Percentiles rank a stretch among this genome's conserved stretches.
Evolutionary conservation across 1,140 invertebrate genomes (phyloP).

Genomic region (Sweltsa coloradensis): DNA sequence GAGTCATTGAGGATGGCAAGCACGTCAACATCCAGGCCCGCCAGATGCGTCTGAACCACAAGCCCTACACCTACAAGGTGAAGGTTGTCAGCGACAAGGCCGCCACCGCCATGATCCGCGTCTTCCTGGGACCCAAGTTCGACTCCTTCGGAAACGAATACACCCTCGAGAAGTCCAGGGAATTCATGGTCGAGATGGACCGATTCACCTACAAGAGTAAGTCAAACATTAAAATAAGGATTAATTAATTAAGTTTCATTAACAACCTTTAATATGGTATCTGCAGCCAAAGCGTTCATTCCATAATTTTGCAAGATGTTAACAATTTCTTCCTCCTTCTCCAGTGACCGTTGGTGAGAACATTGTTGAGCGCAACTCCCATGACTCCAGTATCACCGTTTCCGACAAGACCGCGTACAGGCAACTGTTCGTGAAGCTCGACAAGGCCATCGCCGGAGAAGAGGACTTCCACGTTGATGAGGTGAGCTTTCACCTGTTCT

Average conservation of each 20-base stretch:
- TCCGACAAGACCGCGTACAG: conserved; percentile 25
- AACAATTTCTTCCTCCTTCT: conserved; percentile 3
- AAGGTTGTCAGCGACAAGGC: conserved; percentile 41
- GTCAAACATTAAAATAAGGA: conserved; percentile 10
- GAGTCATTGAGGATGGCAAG: conserved; percentile 29
- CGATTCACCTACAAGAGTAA: conserved; percentile 29
- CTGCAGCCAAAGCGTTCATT: neutral
- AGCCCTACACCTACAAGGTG: conserved; percentile 47
- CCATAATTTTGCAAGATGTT: neutral
- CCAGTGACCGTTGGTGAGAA: conserved; percentile 30
- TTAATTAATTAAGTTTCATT: neutral
- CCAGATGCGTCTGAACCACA: conserved; percentile 43
- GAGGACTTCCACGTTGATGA: conserved; percentile 19
- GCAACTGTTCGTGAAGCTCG: conserved; percentile 23
- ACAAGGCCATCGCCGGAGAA: conserved; percentile 22
- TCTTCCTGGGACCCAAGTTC: conserved; percentile 58
- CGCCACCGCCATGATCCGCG: conserved; percentile 38
- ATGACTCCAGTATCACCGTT: conserved; percentile 26
- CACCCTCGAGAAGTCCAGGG: conserved; percentile 33
- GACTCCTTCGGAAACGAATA: conserved; percentile 37
- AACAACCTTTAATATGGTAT: neutral
- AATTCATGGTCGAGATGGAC: conserved; percentile 51
- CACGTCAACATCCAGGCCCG: conserved; percentile 44
- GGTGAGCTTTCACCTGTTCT: conserved; percentile 35
- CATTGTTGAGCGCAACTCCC: conserved; percentile 28